Evolutionary conservation across 2,888 invertebrate genomes (phyloP), one percentile per base, ranked within the genome.

Genomic region (Trachelus stipa): DNA sequence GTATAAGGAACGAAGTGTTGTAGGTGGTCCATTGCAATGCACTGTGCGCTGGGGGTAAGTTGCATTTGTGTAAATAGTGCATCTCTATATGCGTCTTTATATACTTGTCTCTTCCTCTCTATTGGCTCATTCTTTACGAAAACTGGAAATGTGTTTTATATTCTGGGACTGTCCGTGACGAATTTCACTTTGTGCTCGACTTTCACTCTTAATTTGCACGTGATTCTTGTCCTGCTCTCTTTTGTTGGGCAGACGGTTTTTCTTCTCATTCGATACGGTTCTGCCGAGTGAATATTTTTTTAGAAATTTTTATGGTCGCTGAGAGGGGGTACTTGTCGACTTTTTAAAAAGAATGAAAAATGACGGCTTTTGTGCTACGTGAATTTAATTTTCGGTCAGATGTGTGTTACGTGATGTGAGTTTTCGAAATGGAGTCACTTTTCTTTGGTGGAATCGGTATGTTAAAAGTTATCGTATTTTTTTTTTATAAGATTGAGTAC

Each of bases 1-100:
- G 77, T 71, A 74, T 73, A 77, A 77, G 71, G 74, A 69, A 74
- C 71, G 33, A 71, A 71, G 71, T 71, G 71, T 71, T 31, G 71
- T 71, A 71, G 71, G 71, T 71, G 71, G 71, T 71, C 71, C 71
- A 31, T 23, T 12, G 12, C 71, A 0, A 71, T 34, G 23, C 6
- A 23, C 40, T 15, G 40, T 6, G 40, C 40, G 1, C 71, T 37
- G 34, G n/a, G 2, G 34, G 31, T 71, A 23, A 15, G 31, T 6
- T 71, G 71, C 71, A 71, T 71, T 71, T 34, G 71, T 31, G 71
- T 71, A 71, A 71, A 71, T 71, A 71, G 71, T 71, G 12, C 71
- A 71, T 71, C 15, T 31, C 12, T 33, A 31, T 31, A 15, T 56
- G 15, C 1, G 4, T 71, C 15, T 71, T 6, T 71, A 12, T 71